Percentiles rank a stretch among this genome's conserved stretches.
phyloP scores from a whole-genome alignment of 1,140 invertebrate genomes.

The Amyelois transitella region DNA sequence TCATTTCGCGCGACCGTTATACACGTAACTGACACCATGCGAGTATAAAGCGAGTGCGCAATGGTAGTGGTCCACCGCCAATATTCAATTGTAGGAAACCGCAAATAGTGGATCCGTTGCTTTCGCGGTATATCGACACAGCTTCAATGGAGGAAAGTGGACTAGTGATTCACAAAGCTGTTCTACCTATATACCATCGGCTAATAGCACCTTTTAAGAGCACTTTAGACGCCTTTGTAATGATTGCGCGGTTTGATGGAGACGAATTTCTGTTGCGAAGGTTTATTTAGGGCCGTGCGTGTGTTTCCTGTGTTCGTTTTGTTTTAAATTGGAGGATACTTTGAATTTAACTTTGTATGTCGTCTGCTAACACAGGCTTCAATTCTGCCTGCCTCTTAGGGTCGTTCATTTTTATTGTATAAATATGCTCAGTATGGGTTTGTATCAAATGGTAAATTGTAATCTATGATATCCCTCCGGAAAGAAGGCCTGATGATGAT shows the following conservation, averaged over 20 bases:
- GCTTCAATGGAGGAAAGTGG: conserved; percentile 40
- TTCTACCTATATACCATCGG: conserved; percentile 19
- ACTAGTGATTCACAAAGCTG: conserved; percentile 44
- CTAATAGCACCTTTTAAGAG: neutral
- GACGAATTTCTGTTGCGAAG: neutral
- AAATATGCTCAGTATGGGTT: too few relatives aligned
- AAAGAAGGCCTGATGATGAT: too few relatives aligned
- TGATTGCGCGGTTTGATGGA: neutral
- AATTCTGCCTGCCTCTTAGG: too few relatives aligned
- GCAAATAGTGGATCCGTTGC: conserved; percentile 56
- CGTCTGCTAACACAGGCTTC: too few relatives aligned
- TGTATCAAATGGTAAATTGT: too few relatives aligned
- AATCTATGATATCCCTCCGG: too few relatives aligned
- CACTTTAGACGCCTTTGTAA: neutral
- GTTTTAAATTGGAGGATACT: too few relatives aligned
- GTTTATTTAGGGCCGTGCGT: too few relatives aligned
- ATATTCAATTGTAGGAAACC: conserved; percentile 63
- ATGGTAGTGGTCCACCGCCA: conserved; percentile 30
- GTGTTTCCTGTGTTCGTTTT: too few relatives aligned
- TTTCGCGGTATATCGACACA: conserved; percentile 51
- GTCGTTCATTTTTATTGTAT: too few relatives aligned
- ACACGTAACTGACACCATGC: neutral
- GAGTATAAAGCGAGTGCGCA: conserved; percentile 14
- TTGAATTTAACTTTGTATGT: too few relatives aligned
- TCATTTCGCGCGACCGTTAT: neutral